These are phyloP conservation scores for Notospermus geniculatus DNA, from an alignment of 1,140 invertebrate species.

Conservation along the genomic window DNA sequence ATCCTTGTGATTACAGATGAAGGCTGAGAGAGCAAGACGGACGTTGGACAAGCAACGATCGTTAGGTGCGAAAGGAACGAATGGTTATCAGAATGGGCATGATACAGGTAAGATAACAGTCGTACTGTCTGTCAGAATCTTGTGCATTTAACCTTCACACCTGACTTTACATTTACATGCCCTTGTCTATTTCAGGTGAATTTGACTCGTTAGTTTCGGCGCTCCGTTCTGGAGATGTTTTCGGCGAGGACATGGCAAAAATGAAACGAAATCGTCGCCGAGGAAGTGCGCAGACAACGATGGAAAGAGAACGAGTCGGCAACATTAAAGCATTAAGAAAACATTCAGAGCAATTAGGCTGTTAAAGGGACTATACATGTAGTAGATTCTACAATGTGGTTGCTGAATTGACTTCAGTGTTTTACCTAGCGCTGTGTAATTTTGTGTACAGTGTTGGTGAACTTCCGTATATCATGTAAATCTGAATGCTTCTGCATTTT, in stretches of 20 bases:
- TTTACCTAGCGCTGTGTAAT: too few species aligned
- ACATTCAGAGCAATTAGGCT: too few species aligned
- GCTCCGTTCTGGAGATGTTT: constrained; percentile 91
- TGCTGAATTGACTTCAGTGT: too few species aligned
- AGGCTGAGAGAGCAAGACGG: constrained; percentile 13
- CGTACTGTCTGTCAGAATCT: too few species aligned
- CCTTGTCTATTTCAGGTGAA: constrained; percentile 61
- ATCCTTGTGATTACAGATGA: too few species aligned
- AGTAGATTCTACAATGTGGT: too few species aligned
- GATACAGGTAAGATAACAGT: constrained; percentile 20
- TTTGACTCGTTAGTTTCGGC: constrained; percentile 98
- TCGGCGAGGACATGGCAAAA: constrained; percentile 93
- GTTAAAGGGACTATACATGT: too few species aligned
- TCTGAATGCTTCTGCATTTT: too few species aligned
- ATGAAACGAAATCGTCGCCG: constrained; percentile 68
- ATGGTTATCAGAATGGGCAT: constrained; percentile 19
- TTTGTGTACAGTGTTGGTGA: too few species aligned
- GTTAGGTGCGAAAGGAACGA: background rate
- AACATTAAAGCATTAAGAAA: background rate
- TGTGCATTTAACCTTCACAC: too few species aligned
- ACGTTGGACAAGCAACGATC: constrained; percentile 9
- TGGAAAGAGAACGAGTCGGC: constrained; percentile 20
- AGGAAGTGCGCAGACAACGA: constrained; percentile 12
- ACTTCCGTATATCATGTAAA: too few species aligned
- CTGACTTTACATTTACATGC: background rate